These are phyloP conservation scores for Drosophila cracens DNA, from an alignment of 2,888 invertebrate genomes.

Conservation along the genomic window DNA sequence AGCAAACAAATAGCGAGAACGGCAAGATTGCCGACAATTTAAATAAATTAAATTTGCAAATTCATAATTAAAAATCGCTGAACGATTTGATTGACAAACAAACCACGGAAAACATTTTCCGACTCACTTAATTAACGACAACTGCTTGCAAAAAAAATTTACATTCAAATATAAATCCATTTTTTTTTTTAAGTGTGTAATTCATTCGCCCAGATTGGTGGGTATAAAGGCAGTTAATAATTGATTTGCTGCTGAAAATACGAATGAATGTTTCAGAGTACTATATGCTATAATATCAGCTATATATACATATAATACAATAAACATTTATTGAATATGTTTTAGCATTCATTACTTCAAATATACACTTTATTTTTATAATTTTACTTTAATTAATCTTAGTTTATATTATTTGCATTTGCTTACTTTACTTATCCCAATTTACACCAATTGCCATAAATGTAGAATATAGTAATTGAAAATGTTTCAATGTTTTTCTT, in stretches of 20 bases:
- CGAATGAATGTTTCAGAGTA: background rate
- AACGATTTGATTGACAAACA: constrained; percentile 63
- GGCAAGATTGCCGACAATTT: background rate
- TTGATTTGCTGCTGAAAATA: background rate
- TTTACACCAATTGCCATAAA: background rate
- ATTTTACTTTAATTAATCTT: background rate
- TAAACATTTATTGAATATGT: background rate
- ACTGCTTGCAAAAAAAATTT: constrained; percentile 31
- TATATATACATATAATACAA: background rate
- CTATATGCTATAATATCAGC: background rate
- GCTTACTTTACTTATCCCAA: background rate
- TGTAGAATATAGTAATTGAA: background rate
- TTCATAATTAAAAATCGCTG: constrained; percentile 60
- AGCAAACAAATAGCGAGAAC: constrained; percentile 14
- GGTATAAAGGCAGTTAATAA: no score
- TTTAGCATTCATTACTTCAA: background rate
- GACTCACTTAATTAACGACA: constrained; percentile 69
- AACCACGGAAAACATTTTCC: constrained; percentile 6
- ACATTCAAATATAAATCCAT: background rate
- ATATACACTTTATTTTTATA: background rate
- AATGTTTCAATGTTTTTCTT: background rate
- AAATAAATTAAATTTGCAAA: constrained; percentile 58
- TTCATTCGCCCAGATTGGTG: constrained; percentile 1
- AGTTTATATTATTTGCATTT: background rate
- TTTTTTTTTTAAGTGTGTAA: background rate